Base-by-base conservation (phyloP, 2,113 vertebrate genomes). In the Collichthys lucidus region DNA sequence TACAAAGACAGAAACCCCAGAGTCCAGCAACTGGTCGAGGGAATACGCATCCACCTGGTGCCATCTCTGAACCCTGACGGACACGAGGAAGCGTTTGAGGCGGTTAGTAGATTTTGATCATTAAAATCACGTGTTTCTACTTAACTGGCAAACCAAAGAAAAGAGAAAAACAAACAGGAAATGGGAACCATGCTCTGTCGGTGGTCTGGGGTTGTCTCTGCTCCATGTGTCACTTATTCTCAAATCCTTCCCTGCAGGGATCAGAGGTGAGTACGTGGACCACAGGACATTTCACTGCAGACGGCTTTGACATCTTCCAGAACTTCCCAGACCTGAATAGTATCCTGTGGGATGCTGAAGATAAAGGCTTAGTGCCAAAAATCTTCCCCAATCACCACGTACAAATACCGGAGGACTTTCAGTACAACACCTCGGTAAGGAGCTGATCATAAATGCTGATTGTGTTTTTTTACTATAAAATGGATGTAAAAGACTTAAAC, bases 221-320 rank as follows among this genome's bases (percentile, higher is more conserved):
- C 17, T 57, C 17, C n/a, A 7, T 60, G 53, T 47, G 49, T 49
- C 7, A 3, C 22, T 67, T 17, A 56, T 60, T 0, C 35, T 40
- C 40, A 44, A 31, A 61, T 82, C 53, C 15, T 57, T 19, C 63
- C 20, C 47, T 9, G 63, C 4, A 99, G 98, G 98, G 98, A 60
- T 99, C 98, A 0, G 98, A 99, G 85, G 92, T 99, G 74, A 98
- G 97, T 12, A 96, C 96, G 63, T 99, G 98, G 98, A 96, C 95
- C 0, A 91, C 98, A 26, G 98, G 98, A 16, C 96, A 98, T 80
- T 99, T 96, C 96, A 98, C 96, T 0, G 96, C 97, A 67, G 96
- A 97, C 14, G 98, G 98, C 62, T 96, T 96, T 14, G 98, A 99
- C 90, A 96, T 99, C 91, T 99, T 98, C 56, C 96, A 98, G 91